Evolutionary conservation across 2,797 vertebrate genomes (phyloP).

Genomic region (Notamacropus eugenii): DNA sequence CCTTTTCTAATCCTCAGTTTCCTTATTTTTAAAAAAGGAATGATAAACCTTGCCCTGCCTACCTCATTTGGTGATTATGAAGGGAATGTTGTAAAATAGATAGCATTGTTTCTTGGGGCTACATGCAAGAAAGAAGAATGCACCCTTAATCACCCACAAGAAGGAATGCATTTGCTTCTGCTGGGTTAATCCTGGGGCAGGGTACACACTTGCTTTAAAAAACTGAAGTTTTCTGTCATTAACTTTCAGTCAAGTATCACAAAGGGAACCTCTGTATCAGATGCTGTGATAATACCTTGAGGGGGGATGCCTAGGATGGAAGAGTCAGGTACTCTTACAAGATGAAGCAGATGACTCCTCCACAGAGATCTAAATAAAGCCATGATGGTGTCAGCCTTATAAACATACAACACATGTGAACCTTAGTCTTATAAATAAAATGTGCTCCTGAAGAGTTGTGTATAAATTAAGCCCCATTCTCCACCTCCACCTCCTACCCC

Average conservation of each 20-base stretch:
- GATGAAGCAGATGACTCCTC: conserved; percentile 75
- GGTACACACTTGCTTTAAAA: conserved; percentile 75
- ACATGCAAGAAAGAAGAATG: conserved; percentile 62
- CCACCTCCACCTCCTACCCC: neutral
- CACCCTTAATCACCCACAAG: conserved; percentile 18
- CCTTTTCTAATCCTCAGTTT: neutral
- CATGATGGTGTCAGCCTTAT: conserved; percentile 60
- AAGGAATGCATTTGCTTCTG: conserved; percentile 22
- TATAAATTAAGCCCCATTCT: conserved; percentile 49
- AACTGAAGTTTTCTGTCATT: conserved; percentile 75
- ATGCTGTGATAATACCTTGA: conserved; percentile 72
- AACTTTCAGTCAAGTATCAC: conserved; percentile 78
- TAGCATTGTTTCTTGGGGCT: conserved; percentile 54
- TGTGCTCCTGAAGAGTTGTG: conserved; percentile 42
- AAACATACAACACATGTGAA: conserved; percentile 49
- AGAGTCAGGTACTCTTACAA: conserved; percentile 61
- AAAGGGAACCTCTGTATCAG: conserved; percentile 71
- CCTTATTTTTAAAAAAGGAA: neutral
- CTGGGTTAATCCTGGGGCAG: neutral
- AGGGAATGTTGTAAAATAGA: neutral
- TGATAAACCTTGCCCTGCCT: neutral
- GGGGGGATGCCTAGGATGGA: conserved; percentile 30
- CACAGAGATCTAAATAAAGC: conserved; percentile 77
- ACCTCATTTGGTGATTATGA: neutral
- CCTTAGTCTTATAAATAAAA: conserved; percentile 42